Evolutionary conservation across 1,140 invertebrate species (phyloP), one percentile per base, ranked within the genome.

Genomic region (Hyles euphorbiae): DNA sequence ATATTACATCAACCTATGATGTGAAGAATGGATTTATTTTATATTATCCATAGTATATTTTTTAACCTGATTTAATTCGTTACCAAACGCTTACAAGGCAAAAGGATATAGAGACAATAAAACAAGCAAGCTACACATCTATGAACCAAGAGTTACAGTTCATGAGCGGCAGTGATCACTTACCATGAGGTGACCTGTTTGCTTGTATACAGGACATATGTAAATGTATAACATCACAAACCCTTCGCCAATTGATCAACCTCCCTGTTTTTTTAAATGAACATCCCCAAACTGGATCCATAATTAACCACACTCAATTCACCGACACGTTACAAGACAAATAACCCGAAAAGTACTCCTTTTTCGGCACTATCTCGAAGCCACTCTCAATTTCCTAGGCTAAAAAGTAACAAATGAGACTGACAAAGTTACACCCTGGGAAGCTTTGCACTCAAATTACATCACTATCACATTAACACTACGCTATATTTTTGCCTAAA

Each of bases 351-450:
- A 49, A 58, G 43, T 59, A 45, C 5, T 52, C 8, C 9, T 12
- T 51, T 9, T 32, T 34, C 32, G 33, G 32, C 34, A 34, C 4
- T 34, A 53, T 61, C 55, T 68, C 62, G 62, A 71, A 67, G 60
- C 58, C 60, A 67, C 65, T 70, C 61, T 57, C 52, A 63, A 67
- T 70, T 63, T 66, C 47, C 61, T 63, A 56, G 56, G 51, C 55
- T 64, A 60, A 70, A 66, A 70, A 67, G 64, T 61, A 67, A 62
- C 64, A 67, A 64, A 67, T 64, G 61, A 62, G 46, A 55, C 53
- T 50, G 56, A 61, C 53, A 65, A 67, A 65, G 61, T 61, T 63
- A 53, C 59, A 63, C 56, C 22, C 52, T 53, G 12, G 3, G n/a
- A 3, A n/a, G 4, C n/a, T 10, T 6, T 12, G 43, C 8, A 22